Percentiles rank a stretch among this genome's conserved stretches.
Conservation (phyloP, 1,140 invertebrate species). For the Neodiprion virginianus region DNA sequence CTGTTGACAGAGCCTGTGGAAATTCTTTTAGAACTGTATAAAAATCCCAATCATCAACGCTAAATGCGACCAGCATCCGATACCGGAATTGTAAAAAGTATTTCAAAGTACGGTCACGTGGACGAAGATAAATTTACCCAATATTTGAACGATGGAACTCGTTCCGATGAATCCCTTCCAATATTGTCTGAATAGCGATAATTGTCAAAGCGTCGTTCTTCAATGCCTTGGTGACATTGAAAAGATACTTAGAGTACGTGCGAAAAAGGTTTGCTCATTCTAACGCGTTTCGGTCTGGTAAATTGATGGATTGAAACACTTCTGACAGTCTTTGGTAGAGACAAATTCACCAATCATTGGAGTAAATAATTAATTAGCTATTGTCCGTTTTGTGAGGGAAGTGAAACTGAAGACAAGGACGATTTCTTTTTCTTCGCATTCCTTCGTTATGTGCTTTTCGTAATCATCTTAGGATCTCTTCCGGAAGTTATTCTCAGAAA, state of each 20-base stretch:
- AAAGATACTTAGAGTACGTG: too few species aligned
- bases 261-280: too few species aligned
- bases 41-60: too few species aligned
- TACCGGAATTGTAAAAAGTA: conserved; percentile 33
- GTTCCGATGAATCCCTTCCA: conserved; percentile 28
- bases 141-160: conserved; percentile 26
- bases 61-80: too few species aligned
- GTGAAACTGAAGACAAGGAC: conserved; percentile 27
- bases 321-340: not conserved
- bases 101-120: conserved; percentile 30
- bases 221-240: not conserved
- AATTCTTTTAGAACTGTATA: too few species aligned
- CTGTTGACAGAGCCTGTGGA: conserved; percentile 15
- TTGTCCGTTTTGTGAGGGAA: conserved; percentile 12
- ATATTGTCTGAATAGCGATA: conserved; percentile 25
- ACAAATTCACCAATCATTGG: conserved; percentile 28
- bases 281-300: not conserved
- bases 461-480: conserved; percentile 20
- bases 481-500: conserved; percentile 34
- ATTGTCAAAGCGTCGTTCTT: too few species aligned
- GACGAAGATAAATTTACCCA: conserved; percentile 24
- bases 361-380: conserved; percentile 25
- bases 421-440: conserved; percentile 17
- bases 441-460: conserved; percentile 11
- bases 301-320: not conserved